phyloP scores from a whole-genome alignment of 1,140 invertebrate genomes.

The Rhagoletis pomonella region DNA sequence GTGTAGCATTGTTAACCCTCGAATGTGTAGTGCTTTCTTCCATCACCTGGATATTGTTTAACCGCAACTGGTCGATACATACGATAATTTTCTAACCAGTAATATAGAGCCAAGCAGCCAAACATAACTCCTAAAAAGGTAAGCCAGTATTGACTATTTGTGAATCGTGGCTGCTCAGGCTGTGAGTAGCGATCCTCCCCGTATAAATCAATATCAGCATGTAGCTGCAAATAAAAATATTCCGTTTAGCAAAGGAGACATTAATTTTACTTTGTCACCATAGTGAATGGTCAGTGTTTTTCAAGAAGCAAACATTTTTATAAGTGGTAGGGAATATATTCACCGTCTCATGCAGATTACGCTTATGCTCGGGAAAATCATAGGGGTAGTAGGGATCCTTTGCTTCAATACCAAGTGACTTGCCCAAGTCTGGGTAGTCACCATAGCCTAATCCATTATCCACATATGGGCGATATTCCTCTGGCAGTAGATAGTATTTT shows the following conservation, averaged over 20 bases:
- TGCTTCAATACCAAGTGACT: slow-evolving; percentile 75
- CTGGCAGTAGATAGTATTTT: slow-evolving; percentile 88
- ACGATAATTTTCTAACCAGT: slow-evolving; percentile 77
- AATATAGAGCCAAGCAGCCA: slow-evolving; percentile 74
- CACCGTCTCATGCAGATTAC: slow-evolving; percentile 89
- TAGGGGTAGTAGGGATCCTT: slow-evolving; percentile 88
- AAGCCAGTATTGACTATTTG: slow-evolving; percentile 73
- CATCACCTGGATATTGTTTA: slow-evolving; percentile 77
- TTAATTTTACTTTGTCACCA: too few species aligned
- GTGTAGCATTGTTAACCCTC: slow-evolving; percentile 58
- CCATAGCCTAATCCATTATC: slow-evolving; percentile 85
- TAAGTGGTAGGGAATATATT: slow-evolving; percentile 64
- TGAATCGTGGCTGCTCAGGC: slow-evolving; percentile 74
- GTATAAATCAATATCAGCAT: slow-evolving; percentile 77
- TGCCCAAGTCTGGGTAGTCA: slow-evolving; percentile 91
- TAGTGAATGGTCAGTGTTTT: too few species aligned
- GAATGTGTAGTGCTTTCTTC: slow-evolving; percentile 78
- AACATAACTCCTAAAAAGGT: slow-evolving; percentile 77
- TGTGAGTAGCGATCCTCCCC: slow-evolving; percentile 80
- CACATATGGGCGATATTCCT: slow-evolving; percentile 89
- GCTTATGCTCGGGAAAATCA: slow-evolving; percentile 84
- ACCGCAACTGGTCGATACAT: slow-evolving; percentile 77
- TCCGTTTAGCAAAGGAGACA: too few species aligned
- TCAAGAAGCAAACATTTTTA: neutral
- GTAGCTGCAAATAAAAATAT: slow-evolving; percentile 74